A percentile compares a stretch with the other conserved stretches of the same genome.
Conservation (phyloP, 2,113 vertebrate genomes). For the Telmatochromis bifrenatus region DNA sequence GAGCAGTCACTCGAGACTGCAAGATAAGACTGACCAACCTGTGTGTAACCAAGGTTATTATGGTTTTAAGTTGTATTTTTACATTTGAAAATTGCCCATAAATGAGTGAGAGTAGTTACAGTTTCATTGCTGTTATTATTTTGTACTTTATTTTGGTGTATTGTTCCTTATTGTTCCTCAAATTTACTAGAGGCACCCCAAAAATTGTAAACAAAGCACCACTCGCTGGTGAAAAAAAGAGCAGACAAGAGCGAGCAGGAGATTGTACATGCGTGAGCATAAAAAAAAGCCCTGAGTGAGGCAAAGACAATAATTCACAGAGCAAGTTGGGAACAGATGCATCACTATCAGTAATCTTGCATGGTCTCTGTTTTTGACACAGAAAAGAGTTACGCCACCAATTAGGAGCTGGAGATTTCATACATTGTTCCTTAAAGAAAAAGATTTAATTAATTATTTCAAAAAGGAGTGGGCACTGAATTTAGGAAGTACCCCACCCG, state of each 20-base stretch:
- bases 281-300: neutral
- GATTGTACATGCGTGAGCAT: neutral
- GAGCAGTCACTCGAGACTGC: neutral
- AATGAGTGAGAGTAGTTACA: neutral
- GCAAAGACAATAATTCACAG: neutral
- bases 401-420: neutral
- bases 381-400: neutral
- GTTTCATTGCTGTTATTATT: neutral
- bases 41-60: neutral
- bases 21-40: neutral
- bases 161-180: neutral
- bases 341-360: neutral
- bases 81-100: neutral
- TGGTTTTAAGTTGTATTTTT: neutral
- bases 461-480: neutral
- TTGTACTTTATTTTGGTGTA: neutral
- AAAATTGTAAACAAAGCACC: neutral
- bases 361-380: neutral
- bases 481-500: neutral
- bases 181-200: neutral
- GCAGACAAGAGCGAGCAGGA: neutral
- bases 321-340: neutral
- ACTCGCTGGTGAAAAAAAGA: neutral
- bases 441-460: neutral
- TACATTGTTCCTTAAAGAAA: neutral